Evolutionary conservation across 2,888 invertebrate species (phyloP).

Genomic region (Papilio protenor): DNA sequence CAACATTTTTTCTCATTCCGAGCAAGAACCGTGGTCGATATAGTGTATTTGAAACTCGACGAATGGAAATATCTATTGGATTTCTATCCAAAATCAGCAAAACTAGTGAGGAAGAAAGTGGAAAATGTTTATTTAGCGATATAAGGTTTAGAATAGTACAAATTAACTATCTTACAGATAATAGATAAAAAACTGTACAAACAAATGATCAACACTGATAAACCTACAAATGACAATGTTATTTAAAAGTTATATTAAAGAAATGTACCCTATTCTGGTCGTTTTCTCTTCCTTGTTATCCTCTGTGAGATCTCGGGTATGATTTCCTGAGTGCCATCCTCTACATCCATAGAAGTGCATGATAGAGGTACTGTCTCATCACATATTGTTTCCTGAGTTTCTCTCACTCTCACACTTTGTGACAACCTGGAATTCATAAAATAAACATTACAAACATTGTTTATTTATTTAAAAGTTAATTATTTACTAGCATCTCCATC

Average conservation of each 20-base stretch:
- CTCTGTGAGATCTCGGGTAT: slow-evolving; percentile 67
- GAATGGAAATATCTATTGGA: slow-evolving; percentile 81
- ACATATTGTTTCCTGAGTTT: slow-evolving; percentile 49
- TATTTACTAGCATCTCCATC: too few relatives aligned
- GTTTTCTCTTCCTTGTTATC: slow-evolving; percentile 65
- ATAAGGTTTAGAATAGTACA: slow-evolving; percentile 47
- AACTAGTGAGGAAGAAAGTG: slow-evolving; percentile 72
- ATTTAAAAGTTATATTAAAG: not conserved
- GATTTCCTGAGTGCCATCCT: slow-evolving; percentile 57
- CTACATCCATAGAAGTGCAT: slow-evolving; percentile 51
- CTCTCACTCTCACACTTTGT: slow-evolving; percentile 55
- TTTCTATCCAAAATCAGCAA: slow-evolving; percentile 76
- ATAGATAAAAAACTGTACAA: too few relatives aligned
- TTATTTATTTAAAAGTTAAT: not conserved
- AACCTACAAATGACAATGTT: not conserved
- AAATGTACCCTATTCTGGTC: slow-evolving; percentile 44
- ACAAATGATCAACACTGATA: not conserved
- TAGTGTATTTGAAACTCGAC: slow-evolving; percentile 77
- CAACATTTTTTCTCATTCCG: slow-evolving; percentile 83
- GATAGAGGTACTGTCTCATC: slow-evolving; percentile 44
- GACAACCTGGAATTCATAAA: slow-evolving; percentile 60
- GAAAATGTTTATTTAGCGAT: slow-evolving; percentile 78
- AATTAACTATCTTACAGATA: not conserved
- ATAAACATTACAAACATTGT: too few relatives aligned
- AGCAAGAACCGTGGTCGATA: slow-evolving; percentile 80